phyloP scores from a whole-genome alignment of 2,113 vertebrate genomes.

The Poicephalus gulielmi region DNA sequence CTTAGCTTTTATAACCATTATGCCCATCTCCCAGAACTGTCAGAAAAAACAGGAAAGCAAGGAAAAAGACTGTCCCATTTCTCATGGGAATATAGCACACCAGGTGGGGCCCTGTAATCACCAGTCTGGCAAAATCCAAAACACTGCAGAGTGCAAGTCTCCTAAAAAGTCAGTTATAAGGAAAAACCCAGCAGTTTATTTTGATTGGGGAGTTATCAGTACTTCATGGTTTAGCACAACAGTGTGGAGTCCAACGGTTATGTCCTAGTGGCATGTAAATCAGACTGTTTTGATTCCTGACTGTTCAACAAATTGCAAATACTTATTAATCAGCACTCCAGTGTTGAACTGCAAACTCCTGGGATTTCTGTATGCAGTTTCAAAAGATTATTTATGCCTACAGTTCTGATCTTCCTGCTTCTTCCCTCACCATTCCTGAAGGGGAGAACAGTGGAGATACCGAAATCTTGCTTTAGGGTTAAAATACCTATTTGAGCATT shows the following conservation, averaged over 20 bases:
- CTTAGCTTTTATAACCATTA: neutral
- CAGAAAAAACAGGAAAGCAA: neutral
- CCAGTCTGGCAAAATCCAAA: neutral
- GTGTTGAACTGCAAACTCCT: neutral
- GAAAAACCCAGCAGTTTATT: neutral
- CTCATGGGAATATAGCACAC: neutral
- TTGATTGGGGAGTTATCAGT: neutral
- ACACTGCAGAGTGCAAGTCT: neutral
- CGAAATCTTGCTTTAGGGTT: neutral
- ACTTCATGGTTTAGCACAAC: neutral
- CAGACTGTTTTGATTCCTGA: neutral
- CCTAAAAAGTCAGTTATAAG: neutral
- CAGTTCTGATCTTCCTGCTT: neutral
- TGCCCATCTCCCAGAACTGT: neutral
- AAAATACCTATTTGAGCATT: neutral
- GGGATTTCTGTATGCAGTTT: neutral
- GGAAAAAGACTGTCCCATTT: neutral
- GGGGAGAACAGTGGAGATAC: neutral
- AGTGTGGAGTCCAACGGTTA: neutral
- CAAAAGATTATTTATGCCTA: neutral
- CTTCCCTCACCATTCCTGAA: neutral
- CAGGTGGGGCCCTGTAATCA: neutral
- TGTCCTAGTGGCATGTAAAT: neutral
- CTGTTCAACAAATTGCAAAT: neutral
- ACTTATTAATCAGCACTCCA: neutral